These are phyloP conservation scores for Gisinianus flammeolus DNA, from an alignment of 2,888 invertebrate species.

Conservation along the genomic window DNA sequence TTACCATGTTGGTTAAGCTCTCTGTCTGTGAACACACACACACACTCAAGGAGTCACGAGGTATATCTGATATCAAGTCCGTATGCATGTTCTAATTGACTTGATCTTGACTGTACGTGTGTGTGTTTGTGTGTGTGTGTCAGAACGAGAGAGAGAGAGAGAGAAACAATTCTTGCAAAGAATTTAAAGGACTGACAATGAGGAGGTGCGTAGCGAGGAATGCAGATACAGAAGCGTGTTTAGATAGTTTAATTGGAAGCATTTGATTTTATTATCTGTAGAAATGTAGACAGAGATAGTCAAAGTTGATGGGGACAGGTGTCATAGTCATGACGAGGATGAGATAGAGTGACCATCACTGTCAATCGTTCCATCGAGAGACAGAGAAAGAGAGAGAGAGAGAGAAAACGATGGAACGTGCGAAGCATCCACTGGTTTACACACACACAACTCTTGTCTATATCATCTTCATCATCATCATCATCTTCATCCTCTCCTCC, in stretches of 20 bases:
- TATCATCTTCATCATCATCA: too few relatives aligned
- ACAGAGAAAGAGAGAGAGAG: background rate
- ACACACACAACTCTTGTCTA: too few relatives aligned
- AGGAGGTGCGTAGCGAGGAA: slow-evolving; percentile 16
- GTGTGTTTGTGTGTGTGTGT: too few relatives aligned
- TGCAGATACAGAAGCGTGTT: slow-evolving; percentile 33
- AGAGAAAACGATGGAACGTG: slow-evolving; percentile 14
- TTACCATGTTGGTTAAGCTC: too few relatives aligned
- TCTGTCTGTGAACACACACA: too few relatives aligned
- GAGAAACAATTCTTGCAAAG: background rate
- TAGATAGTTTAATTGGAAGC: slow-evolving; percentile 28
- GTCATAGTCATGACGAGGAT: slow-evolving; percentile 17
- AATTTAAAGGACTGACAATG: background rate
- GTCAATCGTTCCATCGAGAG: slow-evolving; percentile 8
- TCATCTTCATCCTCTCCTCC: too few relatives aligned
- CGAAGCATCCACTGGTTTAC: too few relatives aligned
- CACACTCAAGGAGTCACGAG: too few relatives aligned
- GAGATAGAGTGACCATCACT: slow-evolving; percentile 17
- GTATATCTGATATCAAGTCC: too few relatives aligned
- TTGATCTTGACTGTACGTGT: background rate
- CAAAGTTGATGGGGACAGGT: slow-evolving; percentile 6
- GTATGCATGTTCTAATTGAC: background rate
- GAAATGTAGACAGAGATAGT: background rate
- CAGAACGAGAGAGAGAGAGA: too few relatives aligned
- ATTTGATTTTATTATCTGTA: slow-evolving; percentile 14